Conservation (phyloP, 2,797 vertebrate species). For the Microcaecilia unicolor region DNA sequence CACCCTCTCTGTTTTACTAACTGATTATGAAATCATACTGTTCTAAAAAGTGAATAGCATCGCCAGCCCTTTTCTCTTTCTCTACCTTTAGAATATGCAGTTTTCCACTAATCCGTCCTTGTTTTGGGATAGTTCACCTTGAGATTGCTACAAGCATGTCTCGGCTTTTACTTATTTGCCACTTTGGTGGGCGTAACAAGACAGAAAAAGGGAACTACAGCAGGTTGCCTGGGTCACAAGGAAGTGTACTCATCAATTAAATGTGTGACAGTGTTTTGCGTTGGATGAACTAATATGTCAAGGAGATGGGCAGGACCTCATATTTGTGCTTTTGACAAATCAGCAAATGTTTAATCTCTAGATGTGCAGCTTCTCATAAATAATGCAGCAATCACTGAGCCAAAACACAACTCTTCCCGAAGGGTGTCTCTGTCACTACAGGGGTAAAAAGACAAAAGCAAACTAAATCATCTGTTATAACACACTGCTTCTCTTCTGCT, state of each 20-base stretch:
- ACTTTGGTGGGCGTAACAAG: slow-evolving; percentile 12
- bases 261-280: slow-evolving; percentile 60
- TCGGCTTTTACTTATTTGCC: slow-evolving; percentile 13
- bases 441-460: slow-evolving; percentile 15
- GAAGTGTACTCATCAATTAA: slow-evolving; percentile 65
- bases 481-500: background rate
- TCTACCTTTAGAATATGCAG: background rate
- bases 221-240: slow-evolving; percentile 36
- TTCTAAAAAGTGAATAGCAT: background rate
- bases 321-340: slow-evolving; percentile 83
- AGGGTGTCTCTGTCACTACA: slow-evolving; percentile 20
- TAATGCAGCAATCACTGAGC: slow-evolving; percentile 64
- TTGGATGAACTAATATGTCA: slow-evolving; percentile 65
- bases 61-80: background rate
- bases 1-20: background rate
- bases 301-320: slow-evolving; percentile 72
- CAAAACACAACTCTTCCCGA: slow-evolving; percentile 25
- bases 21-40: background rate
- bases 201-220: background rate
- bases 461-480: slow-evolving; percentile 20
- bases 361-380: slow-evolving; percentile 71
- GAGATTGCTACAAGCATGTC: slow-evolving; percentile 24
- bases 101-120: slow-evolving; percentile 22
- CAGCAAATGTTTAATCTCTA: slow-evolving; percentile 81
- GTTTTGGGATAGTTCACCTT: slow-evolving; percentile 47